Conservation (phyloP, 2,113 vertebrate genomes). For the Notarius quadriscutis region DNA sequence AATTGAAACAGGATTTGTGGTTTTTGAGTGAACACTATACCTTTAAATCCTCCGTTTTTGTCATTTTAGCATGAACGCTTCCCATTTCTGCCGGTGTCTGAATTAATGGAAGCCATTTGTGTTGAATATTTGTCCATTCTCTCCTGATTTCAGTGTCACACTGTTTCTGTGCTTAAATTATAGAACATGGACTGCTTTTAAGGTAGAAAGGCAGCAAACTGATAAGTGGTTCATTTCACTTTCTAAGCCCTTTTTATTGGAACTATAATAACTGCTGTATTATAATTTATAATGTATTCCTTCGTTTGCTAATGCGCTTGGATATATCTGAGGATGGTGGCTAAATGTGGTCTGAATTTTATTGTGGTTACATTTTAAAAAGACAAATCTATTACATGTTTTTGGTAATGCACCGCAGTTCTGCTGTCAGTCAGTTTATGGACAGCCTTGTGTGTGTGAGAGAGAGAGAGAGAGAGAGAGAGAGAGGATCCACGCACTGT, state of each 20-base stretch:
- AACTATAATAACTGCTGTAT: conserved; percentile 79
- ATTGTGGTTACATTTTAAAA: conserved; percentile 73
- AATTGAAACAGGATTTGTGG: conserved; percentile 51
- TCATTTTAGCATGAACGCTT: conserved; percentile 68
- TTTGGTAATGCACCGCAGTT: conserved; percentile 69
- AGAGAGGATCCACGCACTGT: conserved; percentile 59
- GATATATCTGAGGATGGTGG: conserved; percentile 63
- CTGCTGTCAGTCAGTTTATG: conserved; percentile 60
- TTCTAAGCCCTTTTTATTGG: conserved; percentile 75
- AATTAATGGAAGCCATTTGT: conserved; percentile 65
- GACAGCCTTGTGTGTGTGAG: conserved; percentile 46
- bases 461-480: conserved; percentile 38
- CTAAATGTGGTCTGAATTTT: conserved; percentile 68
- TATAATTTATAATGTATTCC: conserved; percentile 83
- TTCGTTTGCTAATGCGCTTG: conserved; percentile 74
- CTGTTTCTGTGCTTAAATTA: conserved; percentile 74
- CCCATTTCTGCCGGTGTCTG: conserved; percentile 59
- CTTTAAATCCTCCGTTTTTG: conserved; percentile 35
- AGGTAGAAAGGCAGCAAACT: conserved; percentile 70
- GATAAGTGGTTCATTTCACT: conserved; percentile 80
- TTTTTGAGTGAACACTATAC: conserved; percentile 19
- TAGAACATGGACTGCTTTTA: conserved; percentile 77
- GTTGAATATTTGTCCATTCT: conserved; percentile 74
- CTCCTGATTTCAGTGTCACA: conserved; percentile 76
- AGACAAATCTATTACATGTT: conserved; percentile 75